Conservation (phyloP, 2,113 vertebrate genomes). For the Progne subis region DNA sequence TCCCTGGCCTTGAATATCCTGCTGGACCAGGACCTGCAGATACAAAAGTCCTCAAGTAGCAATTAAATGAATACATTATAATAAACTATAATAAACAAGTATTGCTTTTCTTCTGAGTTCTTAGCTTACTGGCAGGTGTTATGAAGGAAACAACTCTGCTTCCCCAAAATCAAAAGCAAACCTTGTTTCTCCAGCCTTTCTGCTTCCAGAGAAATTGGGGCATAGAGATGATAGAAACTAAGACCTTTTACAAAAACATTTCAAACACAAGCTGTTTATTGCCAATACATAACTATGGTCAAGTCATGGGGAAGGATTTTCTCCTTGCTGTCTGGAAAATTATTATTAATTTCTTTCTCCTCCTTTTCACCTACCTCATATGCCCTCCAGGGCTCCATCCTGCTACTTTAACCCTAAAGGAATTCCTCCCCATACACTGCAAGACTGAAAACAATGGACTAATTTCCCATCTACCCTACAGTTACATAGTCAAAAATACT, state of each 20-base stretch:
- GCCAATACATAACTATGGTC: background rate
- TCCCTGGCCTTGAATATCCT: background rate
- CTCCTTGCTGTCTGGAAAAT: background rate
- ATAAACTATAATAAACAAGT: background rate
- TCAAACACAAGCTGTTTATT: background rate
- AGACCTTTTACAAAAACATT: background rate
- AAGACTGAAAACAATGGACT: background rate
- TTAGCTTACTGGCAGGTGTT: background rate
- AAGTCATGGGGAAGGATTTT: background rate
- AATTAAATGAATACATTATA: background rate
- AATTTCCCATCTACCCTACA: background rate
- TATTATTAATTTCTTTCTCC: background rate
- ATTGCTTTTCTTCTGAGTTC: background rate
- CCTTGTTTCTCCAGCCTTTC: background rate
- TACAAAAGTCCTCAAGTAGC: background rate
- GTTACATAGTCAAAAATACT: background rate
- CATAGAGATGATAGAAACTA: background rate
- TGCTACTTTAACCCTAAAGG: background rate
- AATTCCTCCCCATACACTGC: background rate
- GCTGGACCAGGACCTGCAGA: background rate
- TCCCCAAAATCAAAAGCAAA: background rate
- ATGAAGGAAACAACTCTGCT: background rate
- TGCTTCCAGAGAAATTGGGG: background rate
- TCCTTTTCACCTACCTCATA: background rate
- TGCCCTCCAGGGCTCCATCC: background rate